Base-by-base conservation (phyloP, 2,113 vertebrate species). In the Megaceryle maxima region DNA sequence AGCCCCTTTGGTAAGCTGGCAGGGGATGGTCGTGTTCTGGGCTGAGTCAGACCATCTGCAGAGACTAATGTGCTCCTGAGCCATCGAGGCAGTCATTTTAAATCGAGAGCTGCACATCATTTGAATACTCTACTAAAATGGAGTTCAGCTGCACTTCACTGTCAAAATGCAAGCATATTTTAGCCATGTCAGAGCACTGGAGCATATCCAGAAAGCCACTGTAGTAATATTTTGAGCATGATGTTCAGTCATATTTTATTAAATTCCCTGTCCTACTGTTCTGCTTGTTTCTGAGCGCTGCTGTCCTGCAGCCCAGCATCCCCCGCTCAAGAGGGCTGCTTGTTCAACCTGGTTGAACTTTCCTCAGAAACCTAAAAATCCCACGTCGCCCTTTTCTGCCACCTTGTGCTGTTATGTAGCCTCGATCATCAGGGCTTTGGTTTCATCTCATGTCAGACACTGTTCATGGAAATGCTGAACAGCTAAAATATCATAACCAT, bases 241-340 rank as follows among this genome's bases (percentile, higher is more conserved):
- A 88, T 78, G 50, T 70, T 88, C 68, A 82, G 60, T 31, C 29
- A 17, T 67, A 68, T 96, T 95, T 94, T 91, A 92, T 91, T 75
- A 43, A 92, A 72, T 43, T 87, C 60, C 46, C 81, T 72, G 78
- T 78, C 56, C 78, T 79, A 8, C 74, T 39, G 50, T 50, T 82
- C 15, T 60, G 60, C 51, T 19, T 43, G 56, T 68, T 88, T 63
- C 55, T 2, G 10, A 46, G 82, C 67, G 70, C 76, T 78, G 51
- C 51, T 29, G 39, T 55, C 53, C 67, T 28, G 70, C 73, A 74
- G 85, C 91, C 31, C 55, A 31, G 85, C 74, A 39, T 28, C 66
- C 44, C 62, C n/a, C 2, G 6, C 68, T 64, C 76, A 6, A 4
- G 51, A 17, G 64, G 11, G 16, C 69, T 41, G 39, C 83, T 72